These are phyloP conservation scores for silkworm (Bombyx mori) DNA, from an alignment of 1,140 invertebrate species.

Conservation along the genomic window ASM3026992v2 NC_085121.1:5004501-5005000, in stretches of 20 bases:
- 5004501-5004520: slow-evolving; percentile 30
- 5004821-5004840: slow-evolving; percentile 28
- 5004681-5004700: slow-evolving; percentile 49
- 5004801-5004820: slow-evolving; percentile 27
- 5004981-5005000: no score
- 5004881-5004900: slow-evolving; percentile 42
- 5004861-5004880: slow-evolving; percentile 55
- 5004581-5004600: slow-evolving; percentile 49
- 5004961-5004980: slow-evolving; percentile 56
- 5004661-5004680: slow-evolving; percentile 31
- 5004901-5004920: slow-evolving; percentile 32
- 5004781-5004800: slow-evolving; percentile 14
- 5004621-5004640: slow-evolving; percentile 24
- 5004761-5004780: not conserved
- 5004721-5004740: slow-evolving; percentile 2
- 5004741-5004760: slow-evolving; percentile 5
- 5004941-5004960: slow-evolving; percentile 32
- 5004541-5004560: slow-evolving; percentile 28
- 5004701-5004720: slow-evolving; percentile 43
- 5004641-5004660: slow-evolving; percentile 17
- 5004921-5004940: slow-evolving; percentile 46
- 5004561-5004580: slow-evolving; percentile 59
- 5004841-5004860: slow-evolving; percentile 51
- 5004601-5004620: slow-evolving; percentile 34
- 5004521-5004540: slow-evolving; percentile 22